phyloP scores from a whole-genome alignment of 2,888 invertebrate genomes.

The Myopa tessellatipennis region DNA sequence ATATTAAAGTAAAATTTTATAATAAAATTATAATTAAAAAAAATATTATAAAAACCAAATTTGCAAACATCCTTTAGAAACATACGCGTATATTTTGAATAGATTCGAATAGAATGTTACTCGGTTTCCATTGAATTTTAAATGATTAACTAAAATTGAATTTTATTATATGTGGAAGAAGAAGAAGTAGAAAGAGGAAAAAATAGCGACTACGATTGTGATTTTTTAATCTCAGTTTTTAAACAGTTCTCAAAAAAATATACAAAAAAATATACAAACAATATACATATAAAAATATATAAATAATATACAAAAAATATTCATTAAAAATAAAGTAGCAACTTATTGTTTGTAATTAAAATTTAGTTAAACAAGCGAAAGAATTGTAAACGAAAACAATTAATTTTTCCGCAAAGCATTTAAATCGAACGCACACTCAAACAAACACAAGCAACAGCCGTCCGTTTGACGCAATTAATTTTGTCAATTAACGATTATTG shows the following conservation, averaged over 20 bases:
- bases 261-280: slow-evolving; percentile 3
- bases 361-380: neutral
- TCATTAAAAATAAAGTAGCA: slow-evolving; percentile 22
- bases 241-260: slow-evolving; percentile 25
- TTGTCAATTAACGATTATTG: too few species aligned
- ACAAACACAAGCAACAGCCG: too few species aligned
- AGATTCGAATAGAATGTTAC: too few species aligned
- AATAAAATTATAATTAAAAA: slow-evolving; percentile 3
- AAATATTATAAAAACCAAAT: neutral
- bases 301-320: slow-evolving; percentile 35
- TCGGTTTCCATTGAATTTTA: neutral
- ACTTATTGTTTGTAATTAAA: neutral
- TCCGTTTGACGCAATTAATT: too few species aligned
- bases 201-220: slow-evolving; percentile 20
- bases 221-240: slow-evolving; percentile 32
- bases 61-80: neutral
- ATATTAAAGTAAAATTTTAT: too few species aligned
- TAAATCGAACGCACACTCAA: too few species aligned
- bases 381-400: neutral
- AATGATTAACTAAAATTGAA: neutral
- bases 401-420: too few species aligned
- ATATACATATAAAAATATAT: slow-evolving; percentile 37
- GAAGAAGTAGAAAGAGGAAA: neutral
- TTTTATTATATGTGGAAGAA: neutral
- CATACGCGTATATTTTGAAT: too few species aligned